Evolutionary conservation across 2,797 vertebrate genomes (phyloP).

Genomic region (Podargus strigoides): DNA sequence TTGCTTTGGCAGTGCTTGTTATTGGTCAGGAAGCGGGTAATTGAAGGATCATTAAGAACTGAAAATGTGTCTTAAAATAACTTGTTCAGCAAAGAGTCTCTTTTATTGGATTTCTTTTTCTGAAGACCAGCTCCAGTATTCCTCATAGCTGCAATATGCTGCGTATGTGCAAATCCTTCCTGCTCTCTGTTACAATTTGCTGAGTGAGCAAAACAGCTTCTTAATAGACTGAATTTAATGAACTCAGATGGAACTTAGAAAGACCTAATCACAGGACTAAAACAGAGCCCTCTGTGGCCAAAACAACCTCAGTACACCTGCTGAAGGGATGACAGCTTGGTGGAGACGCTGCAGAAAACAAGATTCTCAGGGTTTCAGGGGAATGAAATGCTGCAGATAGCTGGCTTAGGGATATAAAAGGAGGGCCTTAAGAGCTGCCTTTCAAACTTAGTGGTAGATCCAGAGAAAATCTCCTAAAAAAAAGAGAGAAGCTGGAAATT

Average conservation of each 20-base stretch:
- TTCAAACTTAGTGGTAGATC: neutral
- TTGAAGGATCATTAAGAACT: neutral
- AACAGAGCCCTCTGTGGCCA: neutral
- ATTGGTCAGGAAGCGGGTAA: neutral
- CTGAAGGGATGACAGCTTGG: neutral
- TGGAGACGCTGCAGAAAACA: neutral
- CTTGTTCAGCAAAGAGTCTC: neutral
- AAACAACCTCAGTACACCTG: neutral
- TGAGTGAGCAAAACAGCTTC: neutral
- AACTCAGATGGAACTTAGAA: neutral
- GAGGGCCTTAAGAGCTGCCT: neutral
- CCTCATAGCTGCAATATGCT: neutral
- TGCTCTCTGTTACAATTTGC: neutral
- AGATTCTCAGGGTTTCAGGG: neutral
- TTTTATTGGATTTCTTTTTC: conserved; percentile 11
- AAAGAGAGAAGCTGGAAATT: neutral
- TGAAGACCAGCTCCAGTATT: neutral
- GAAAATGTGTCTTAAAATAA: neutral
- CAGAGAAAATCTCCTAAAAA: neutral
- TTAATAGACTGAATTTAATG: neutral
- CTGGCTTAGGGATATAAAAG: neutral
- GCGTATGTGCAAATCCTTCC: neutral
- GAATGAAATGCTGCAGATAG: neutral
- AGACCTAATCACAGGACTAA: neutral
- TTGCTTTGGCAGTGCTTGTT: neutral